phyloP scores from a whole-genome alignment of 2,888 invertebrate species.

The Nezara viridula region DNA sequence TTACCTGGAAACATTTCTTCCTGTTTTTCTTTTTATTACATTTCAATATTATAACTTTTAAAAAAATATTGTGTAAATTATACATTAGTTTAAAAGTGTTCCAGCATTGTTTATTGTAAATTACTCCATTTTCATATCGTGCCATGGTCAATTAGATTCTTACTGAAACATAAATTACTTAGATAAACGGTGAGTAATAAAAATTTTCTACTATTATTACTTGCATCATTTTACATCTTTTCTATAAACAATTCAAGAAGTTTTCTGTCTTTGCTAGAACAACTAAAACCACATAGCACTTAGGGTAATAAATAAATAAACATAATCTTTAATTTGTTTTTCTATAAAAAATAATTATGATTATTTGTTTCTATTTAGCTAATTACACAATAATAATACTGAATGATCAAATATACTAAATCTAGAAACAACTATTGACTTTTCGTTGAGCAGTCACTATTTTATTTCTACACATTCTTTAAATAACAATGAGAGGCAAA shows the following conservation, averaged over 20 bases:
- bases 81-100: background rate
- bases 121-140: background rate
- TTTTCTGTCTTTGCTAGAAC: background rate
- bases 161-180: background rate
- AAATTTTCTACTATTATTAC: background rate
- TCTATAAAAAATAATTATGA: slow-evolving; percentile 14
- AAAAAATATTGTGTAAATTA: background rate
- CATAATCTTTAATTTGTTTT: slow-evolving; percentile 11
- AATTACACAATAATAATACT: slow-evolving; percentile 31
- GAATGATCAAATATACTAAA: background rate
- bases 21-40: background rate
- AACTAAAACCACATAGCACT: background rate
- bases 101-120: background rate
- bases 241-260: background rate
- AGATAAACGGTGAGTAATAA: background rate
- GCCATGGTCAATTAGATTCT: background rate
- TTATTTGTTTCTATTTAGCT: background rate
- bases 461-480: background rate
- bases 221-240: background rate
- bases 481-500: background rate
- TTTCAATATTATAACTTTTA: background rate
- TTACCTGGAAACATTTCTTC: too few species aligned
- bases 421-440: background rate
- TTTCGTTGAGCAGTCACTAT: slow-evolving; percentile 17
- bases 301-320: background rate